Base-by-base conservation (phyloP, 2,888 invertebrate species). In the Nematopogon swammerdamellus region DNA sequence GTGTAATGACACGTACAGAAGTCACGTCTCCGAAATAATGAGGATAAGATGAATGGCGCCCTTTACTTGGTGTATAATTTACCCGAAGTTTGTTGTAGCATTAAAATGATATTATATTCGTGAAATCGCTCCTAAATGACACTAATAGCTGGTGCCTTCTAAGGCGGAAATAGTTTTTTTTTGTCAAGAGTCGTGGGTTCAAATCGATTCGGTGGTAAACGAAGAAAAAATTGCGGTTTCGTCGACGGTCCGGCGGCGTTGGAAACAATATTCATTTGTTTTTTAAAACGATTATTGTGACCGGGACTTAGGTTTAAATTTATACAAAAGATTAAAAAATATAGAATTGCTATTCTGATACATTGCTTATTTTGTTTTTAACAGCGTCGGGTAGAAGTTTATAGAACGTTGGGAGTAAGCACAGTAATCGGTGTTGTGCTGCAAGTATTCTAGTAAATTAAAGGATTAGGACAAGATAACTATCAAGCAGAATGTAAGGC, bases 91-190 rank as follows among this genome's bases (percentile, higher is more conserved):
- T 58, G 53, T 55, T 55, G 52, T 51, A 57, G 56, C 64, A 72
- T 73, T 72, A 71, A 72, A 70, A 66, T 67, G 63, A 64, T 70
- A 72, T 74, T 71, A 73, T 63, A 63, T 51, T 56, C 57, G 60
- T 66, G 69, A 70, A 67, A 62, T 63, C 56, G 61, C 61, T 60
- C 53, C 60, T 62, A 68, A 70, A 73, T 64, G 68, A 67, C 67
- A 65, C 62, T 67, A 71, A 72, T 63, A 65, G 67, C 62, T 59
- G 68, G 64, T 63, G 72, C 71, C 65, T 52, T 10, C 17, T 18
- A 55, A 60, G 63, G 63, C 72, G 75, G 74, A 75, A 72, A 76
- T 63, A 62, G 58, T 55, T 54, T 60, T 64, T 66, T 69, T 67
- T 59, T 60, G 58, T 56, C 25, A 8, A 6, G 5, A 8, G 5